Evolutionary conservation across 2,888 invertebrate species (phyloP).

Genomic region (Xylocampa areola): DNA sequence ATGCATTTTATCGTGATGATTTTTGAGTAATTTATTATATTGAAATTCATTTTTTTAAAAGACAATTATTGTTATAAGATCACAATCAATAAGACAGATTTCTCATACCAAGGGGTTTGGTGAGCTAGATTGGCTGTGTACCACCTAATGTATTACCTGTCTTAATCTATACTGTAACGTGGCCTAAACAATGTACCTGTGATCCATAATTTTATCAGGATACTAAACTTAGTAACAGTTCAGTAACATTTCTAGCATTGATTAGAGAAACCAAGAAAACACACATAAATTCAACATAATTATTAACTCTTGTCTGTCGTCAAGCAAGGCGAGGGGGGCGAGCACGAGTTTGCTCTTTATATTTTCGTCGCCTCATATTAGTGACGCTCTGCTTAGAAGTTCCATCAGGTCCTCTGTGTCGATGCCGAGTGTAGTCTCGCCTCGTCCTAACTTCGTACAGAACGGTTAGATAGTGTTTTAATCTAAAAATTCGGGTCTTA

Average conservation of each 20-base stretch:
- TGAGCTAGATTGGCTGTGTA: constrained; percentile 1
- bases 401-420: too few species aligned
- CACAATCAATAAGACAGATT: constrained; percentile 51
- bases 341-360: too few species aligned
- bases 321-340: too few species aligned
- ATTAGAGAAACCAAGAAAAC: constrained; percentile 1
- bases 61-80: constrained; percentile 66
- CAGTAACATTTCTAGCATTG: constrained; percentile 54
- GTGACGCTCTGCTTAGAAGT: too few species aligned
- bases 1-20: constrained; percentile 70
- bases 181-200: constrained; percentile 64
- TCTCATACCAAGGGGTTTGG: constrained; percentile 10
- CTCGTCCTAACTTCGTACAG: too few species aligned
- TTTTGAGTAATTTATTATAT: constrained; percentile 66
- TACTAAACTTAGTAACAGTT: constrained; percentile 41
- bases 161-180: constrained; percentile 41
- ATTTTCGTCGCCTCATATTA: too few species aligned
- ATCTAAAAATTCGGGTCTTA: too few species aligned
- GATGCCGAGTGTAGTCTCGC: too few species aligned
- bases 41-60: constrained; percentile 69
- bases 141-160: constrained; percentile 37
- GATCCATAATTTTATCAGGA: constrained; percentile 58
- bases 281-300: background rate
- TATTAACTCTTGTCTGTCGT: background rate
- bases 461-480: too few species aligned